Evolutionary conservation across 2,113 vertebrate species (phyloP), one percentile per base, ranked within the genome.

Genomic region (Ptychochromis oligacanthus): DNA sequence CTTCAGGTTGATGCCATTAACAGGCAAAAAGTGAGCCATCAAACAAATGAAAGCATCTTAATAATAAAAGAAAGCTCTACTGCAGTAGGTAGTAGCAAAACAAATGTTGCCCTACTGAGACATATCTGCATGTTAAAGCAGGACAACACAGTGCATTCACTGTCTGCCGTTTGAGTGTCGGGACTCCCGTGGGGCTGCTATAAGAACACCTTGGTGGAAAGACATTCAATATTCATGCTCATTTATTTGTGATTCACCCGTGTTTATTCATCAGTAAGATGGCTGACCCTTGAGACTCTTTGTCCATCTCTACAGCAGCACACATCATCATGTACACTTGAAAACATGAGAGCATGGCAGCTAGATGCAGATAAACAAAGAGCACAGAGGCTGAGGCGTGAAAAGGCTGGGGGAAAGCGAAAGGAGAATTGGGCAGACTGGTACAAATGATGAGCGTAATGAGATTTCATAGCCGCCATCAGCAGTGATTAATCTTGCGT

Each of bases 381-480:
- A 87, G 81, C 75, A 26, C 59, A 28, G 74, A 84, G 82, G 60
- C 81, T 7, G 82, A 86, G 86, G 60, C 18, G 58, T 77, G 83
- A 88, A 83, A 87, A 84, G 75, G 49, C 36, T 43, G 83, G 57
- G 77, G 78, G 77, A 77, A 79, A 84, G 81, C 70, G 56, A 72
- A 76, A 84, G 80, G 81, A 86, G 90, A 92, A 84, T 78, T 52
- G 83, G 90, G 89, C 88, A 83, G 93, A 91, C 94, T 83, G 83
- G 88, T 93, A 94, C 94, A 95, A 95, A 96, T 93, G 95, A 95
- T 92, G 92, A 94, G 89, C 82, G 81, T 95, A 96, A 96, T 96
- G 93, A 96, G 94, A 95, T 96, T 95, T 96, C 92, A 95, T 95
- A 93, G 93, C 93, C 94, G 93, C 95, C 92, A 93, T 95, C 85